These are phyloP conservation scores for Ips typographus DNA, from an alignment of 1,140 invertebrate genomes.

Conservation along the genomic window DNA sequence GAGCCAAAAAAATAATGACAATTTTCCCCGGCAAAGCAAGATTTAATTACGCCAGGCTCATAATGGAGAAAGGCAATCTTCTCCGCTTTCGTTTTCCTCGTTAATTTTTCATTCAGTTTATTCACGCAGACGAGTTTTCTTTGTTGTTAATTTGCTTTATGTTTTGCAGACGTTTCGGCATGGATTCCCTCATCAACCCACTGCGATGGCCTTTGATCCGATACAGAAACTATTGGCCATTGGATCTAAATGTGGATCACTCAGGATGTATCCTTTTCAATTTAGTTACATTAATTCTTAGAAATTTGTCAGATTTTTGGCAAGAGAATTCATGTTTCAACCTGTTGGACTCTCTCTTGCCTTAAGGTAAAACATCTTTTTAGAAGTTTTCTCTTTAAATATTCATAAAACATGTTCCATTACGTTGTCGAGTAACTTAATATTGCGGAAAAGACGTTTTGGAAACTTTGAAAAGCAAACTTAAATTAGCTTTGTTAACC, in stretches of 20 bases:
- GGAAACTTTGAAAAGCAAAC: background rate
- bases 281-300: too few species aligned
- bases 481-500: background rate
- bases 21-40: too few species aligned
- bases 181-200: conserved; percentile 98
- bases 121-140: background rate
- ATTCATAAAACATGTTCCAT: background rate
- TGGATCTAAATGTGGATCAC: conserved; percentile 92
- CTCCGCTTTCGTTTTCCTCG: too few species aligned
- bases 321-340: background rate
- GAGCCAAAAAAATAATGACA: too few species aligned
- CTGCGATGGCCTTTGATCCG: conserved; percentile 95
- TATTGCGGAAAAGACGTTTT: background rate
- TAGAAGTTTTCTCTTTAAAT: background rate
- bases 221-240: conserved; percentile 95
- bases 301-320: too few species aligned
- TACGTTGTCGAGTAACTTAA: background rate
- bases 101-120: too few species aligned
- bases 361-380: background rate
- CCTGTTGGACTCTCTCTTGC: background rate
- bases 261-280: conserved; percentile 92
- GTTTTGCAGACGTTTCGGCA: conserved; percentile 92
- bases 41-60: too few species aligned
- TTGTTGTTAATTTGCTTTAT: conserved; percentile 34
- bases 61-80: too few species aligned